Percentiles rank a stretch among this genome's conserved stretches.
These are phyloP conservation scores for Ctenochaetus hawaiiensis DNA, from an alignment of 2,797 vertebrate genomes.

Conservation along the genomic window DNA sequence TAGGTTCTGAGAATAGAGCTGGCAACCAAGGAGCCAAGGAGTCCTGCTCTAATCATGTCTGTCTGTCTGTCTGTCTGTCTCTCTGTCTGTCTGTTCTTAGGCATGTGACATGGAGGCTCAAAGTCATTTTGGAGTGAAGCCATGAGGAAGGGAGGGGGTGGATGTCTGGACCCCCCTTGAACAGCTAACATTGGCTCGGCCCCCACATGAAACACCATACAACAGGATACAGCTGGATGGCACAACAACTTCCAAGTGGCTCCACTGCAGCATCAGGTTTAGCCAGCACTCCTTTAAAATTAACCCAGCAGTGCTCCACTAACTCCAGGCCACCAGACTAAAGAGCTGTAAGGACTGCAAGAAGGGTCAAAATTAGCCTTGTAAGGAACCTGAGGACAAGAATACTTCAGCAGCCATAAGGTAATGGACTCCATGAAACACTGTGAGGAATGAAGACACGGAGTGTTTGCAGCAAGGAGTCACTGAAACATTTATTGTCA, in stretches of 20 bases:
- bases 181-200: slow-evolving; percentile 30
- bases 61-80: slow-evolving; percentile 36
- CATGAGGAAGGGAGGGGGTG: slow-evolving; percentile 43
- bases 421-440: slow-evolving; percentile 20
- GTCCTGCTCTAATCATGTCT: slow-evolving; percentile 63
- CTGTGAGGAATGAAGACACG: slow-evolving; percentile 11
- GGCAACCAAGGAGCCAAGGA: slow-evolving; percentile 32
- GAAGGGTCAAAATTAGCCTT: slow-evolving; percentile 35
- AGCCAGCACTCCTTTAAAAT: slow-evolving; percentile 30
- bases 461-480: slow-evolving; percentile 14
- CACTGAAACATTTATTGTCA: slow-evolving; percentile 52
- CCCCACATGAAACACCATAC: slow-evolving; percentile 30
- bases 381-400: slow-evolving; percentile 20
- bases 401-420: slow-evolving; percentile 10
- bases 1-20: slow-evolving; percentile 67
- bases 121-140: slow-evolving; percentile 63
- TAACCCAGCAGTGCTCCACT: not conserved
- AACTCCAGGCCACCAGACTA: slow-evolving; percentile 36
- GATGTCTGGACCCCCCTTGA: slow-evolving; percentile 27
- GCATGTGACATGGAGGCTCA: slow-evolving; percentile 80
- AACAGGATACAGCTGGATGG: slow-evolving; percentile 69
- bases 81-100: slow-evolving; percentile 74
- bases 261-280: slow-evolving; percentile 35
- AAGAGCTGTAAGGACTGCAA: slow-evolving; percentile 17
- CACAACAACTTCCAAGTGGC: slow-evolving; percentile 48